Conservation (phyloP, 2,888 invertebrate species). For the Physocephala rufipes region DNA sequence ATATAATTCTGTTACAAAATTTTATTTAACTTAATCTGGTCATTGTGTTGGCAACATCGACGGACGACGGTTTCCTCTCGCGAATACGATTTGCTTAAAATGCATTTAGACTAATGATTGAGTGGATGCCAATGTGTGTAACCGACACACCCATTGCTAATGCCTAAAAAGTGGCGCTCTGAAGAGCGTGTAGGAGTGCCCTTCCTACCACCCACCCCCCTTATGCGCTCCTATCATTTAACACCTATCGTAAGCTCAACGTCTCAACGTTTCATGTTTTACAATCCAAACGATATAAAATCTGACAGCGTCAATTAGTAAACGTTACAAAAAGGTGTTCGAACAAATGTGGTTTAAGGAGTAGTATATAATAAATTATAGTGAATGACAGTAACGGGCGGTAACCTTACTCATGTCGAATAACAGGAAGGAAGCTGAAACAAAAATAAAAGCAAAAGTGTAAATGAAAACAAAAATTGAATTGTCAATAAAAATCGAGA, state of each 20-base stretch:
- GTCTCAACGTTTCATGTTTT: too few species aligned
- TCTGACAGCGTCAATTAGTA: slow-evolving; percentile 15
- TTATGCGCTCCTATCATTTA: neutral
- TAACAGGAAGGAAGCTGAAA: neutral
- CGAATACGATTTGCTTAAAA: too few species aligned
- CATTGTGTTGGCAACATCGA: too few species aligned
- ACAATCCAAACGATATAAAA: neutral
- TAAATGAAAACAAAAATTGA: neutral
- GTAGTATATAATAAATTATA: slow-evolving; percentile 22
- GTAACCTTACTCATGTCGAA: neutral
- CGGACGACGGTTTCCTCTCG: too few species aligned
- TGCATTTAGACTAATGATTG: too few species aligned
- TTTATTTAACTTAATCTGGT: too few species aligned
- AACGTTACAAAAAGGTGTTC: neutral
- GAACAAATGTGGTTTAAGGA: neutral
- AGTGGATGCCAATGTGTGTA: too few species aligned
- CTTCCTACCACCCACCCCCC: neutral
- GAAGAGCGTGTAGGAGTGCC: neutral
- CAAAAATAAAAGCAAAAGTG: neutral
- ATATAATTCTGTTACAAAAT: too few species aligned
- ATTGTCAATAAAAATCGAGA: neutral
- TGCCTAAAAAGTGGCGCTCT: neutral
- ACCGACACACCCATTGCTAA: too few species aligned
- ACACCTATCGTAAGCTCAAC: neutral
- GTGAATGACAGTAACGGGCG: neutral